A percentile compares a stretch with the other conserved stretches of the same genome.
phyloP scores from a whole-genome alignment of 2,797 vertebrate genomes.

The Lepilemur septentrionalis region DNA sequence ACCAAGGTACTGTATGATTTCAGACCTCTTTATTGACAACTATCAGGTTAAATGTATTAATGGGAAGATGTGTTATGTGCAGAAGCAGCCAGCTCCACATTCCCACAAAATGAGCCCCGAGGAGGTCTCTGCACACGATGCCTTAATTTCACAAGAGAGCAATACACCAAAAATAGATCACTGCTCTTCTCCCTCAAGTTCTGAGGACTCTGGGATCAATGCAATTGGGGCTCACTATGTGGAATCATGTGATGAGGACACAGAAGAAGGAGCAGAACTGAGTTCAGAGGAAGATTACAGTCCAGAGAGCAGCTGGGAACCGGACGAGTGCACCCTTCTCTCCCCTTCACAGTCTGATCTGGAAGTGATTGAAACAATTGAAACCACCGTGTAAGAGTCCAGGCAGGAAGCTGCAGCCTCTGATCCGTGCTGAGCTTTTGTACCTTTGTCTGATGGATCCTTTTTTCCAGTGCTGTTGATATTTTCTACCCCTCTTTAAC shows the following conservation, averaged over 20 bases:
- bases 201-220: slow-evolving; percentile 98
- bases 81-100: slow-evolving; percentile 88
- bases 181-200: slow-evolving; percentile 97
- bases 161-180: slow-evolving; percentile 93
- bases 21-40: slow-evolving; percentile 96
- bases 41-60: slow-evolving; percentile 98
- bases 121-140: slow-evolving; percentile 81
- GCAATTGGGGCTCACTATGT: slow-evolving; percentile 94
- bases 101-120: slow-evolving; percentile 78
- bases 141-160: slow-evolving; percentile 87
- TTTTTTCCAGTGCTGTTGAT: slow-evolving; percentile 74
- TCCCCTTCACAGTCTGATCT: slow-evolving; percentile 95
- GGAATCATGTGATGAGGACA: slow-evolving; percentile 95
- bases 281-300: slow-evolving; percentile 92
- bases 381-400: slow-evolving; percentile 94
- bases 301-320: slow-evolving; percentile 95
- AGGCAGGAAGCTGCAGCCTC: not conserved
- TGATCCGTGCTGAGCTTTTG: slow-evolving; percentile 72
- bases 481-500: slow-evolving; percentile 66
- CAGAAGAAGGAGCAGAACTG: slow-evolving; percentile 88
- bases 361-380: slow-evolving; percentile 99
- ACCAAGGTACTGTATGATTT: slow-evolving; percentile 94
- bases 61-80: slow-evolving; percentile 99
- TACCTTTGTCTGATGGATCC: slow-evolving; percentile 72
- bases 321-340: slow-evolving; percentile 93